Evolutionary conservation across 2,888 invertebrate genomes (phyloP).

Genomic region (Ormyrus labotus): DNA sequence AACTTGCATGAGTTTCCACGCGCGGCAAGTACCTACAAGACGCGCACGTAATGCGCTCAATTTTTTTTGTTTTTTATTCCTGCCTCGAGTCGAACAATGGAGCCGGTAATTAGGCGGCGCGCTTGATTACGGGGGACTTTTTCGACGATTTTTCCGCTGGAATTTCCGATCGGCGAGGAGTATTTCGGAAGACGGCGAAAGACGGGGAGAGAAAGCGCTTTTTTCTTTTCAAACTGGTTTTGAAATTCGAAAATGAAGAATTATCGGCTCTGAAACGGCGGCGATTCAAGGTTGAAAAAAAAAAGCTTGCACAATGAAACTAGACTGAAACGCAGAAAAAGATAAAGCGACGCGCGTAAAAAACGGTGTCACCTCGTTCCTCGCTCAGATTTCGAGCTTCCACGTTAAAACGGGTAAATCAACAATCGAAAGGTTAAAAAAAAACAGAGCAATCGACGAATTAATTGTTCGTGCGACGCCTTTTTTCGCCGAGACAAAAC

Average conservation of each 20-base stretch:
- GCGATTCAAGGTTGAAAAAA: constrained; percentile 11
- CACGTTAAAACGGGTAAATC: background rate
- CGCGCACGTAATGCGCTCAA: no score
- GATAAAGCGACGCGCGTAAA: constrained; percentile 1
- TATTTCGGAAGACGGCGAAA: no score
- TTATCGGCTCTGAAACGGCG: background rate
- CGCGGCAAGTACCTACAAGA: background rate
- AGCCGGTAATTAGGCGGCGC: no score
- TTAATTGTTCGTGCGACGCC: background rate
- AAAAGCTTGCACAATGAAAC: constrained; percentile 1
- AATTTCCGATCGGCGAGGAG: no score
- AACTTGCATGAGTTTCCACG: constrained; percentile 51
- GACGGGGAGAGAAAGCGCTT: no score
- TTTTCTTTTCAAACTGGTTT: no score
- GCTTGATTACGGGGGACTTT: no score
- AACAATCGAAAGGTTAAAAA: background rate
- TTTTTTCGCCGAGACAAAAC: background rate
- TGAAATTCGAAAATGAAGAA: no score
- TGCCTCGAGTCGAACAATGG: no score
- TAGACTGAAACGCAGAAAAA: background rate
- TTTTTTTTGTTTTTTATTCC: no score
- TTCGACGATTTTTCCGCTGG: no score
- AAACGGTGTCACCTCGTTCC: background rate
- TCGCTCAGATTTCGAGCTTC: background rate
- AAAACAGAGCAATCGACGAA: background rate